phyloP scores from a whole-genome alignment of 1,140 invertebrate genomes.

The Drosophila pallidifrons region DNA sequence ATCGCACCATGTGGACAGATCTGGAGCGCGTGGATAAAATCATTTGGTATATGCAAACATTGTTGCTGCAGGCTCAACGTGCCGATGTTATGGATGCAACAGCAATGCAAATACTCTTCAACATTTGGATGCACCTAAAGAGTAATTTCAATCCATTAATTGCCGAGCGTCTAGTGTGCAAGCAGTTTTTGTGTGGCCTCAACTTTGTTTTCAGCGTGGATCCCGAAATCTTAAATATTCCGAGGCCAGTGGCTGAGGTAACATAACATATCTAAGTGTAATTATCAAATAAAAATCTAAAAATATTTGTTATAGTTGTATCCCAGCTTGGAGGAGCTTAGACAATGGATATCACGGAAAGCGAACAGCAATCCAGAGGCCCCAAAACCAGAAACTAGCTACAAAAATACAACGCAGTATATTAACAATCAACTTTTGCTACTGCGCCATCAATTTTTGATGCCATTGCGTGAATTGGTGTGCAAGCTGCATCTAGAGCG shows the following conservation, averaged over 20 bases:
- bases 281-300: not conserved
- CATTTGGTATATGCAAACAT: conserved; percentile 31
- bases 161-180: conserved; percentile 25
- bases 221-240: conserved; percentile 1
- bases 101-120: conserved; percentile 31
- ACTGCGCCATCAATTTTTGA: conserved; percentile 27
- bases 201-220: conserved; percentile 27
- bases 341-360: conserved; percentile 60
- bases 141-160: conserved; percentile 33
- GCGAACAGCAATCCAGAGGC: not conserved
- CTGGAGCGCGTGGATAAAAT: conserved; percentile 27
- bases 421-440: conserved; percentile 32
- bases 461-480: conserved; percentile 24
- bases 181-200: conserved; percentile 22
- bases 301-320: conserved; percentile 50
- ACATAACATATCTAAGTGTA: not conserved
- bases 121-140: conserved; percentile 27
- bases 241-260: conserved; percentile 21
- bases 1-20: conserved; percentile 40
- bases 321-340: conserved; percentile 55
- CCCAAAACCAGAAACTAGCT: conserved; percentile 86
- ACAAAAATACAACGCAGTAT: conserved; percentile 84
- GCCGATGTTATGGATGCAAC: conserved; percentile 18
- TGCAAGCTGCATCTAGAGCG: conserved; percentile 8
- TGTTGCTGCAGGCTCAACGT: conserved; percentile 28